Base-by-base conservation (phyloP, 2,797 vertebrate species). In the Synanceia verrucosa region DNA sequence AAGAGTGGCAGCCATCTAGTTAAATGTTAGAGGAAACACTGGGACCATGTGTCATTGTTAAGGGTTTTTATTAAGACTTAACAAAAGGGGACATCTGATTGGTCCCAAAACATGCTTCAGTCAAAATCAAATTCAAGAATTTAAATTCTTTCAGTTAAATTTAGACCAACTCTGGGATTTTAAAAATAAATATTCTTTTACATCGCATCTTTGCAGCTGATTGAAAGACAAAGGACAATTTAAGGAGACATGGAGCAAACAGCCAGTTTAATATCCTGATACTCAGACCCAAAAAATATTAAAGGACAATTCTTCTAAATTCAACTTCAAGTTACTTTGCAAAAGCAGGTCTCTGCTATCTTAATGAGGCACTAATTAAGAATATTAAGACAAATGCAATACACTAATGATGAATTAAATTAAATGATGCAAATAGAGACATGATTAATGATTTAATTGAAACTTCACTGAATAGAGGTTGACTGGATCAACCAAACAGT, bases 11-110 rank as follows among this genome's bases (percentile, higher is more conserved):
- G 3, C 9, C 23, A 33, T 34, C 16, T 4, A 9, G 18, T 43
- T 5, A 29, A 23, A 26, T 18, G 2, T n/a, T 7, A 1, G 0
- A 63, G 18, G 33, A 70, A 79, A 23, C 61, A 84, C 52, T 55
- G 2, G 3, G 51, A 36, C 8, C 39, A n/a, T 9, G 21, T 4
- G 3, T 51, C 6, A n/a, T 52, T 76, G 75, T 82, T 65, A 69
- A 86, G 83, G 70, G 74, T 75, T 94, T n/a, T 94, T 93, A 94
- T 94, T 94, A 83, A 88, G 87, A 88, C 81, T 78, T 78, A 83
- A 91, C 78, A 86, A 82, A 87, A 74, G 3, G 28, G 57, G 70
- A 81, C 29, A 57, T 16, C 62, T 65, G 70, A 63, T 76, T 64
- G 64, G 26, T 74, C 44, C 61, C 50, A 64, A 77, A 79, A 78